Base-by-base conservation (phyloP, 1,140 invertebrate genomes). In the Galleria mellonella region DNA sequence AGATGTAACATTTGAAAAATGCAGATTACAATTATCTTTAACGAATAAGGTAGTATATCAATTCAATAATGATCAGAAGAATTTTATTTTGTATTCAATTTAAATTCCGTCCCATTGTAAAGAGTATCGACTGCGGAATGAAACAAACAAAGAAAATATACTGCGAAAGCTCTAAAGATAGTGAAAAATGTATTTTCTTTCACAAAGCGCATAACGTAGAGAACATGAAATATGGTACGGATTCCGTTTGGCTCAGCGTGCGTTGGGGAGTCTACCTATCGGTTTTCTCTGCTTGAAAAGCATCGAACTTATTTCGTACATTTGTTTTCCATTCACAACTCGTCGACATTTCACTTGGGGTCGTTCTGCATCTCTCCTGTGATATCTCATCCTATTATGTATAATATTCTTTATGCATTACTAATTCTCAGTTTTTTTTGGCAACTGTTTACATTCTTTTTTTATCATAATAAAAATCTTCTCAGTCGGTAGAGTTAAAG, bases 101-200 rank as follows among this genome's bases (percentile, higher is more conserved):
- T 44, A 29, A 41, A 43, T 36, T 44, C 27, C 36, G 11, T 12
- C 17, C 23, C 27, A 32, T 15, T 30, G 43, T 43, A 48, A 45
- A 55, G 45, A 57, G 32, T 55, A 43, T 55, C 33, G 43, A 27
- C 14, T 42, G 47, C 36, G 11, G 43, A 61, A 56, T 50, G 56
- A 62, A 69, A 70, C 62, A 73, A 68, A 72, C 62, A 71, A 68
- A 68, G 60, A 48, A 51, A 72, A 61, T 72, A 70, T 61, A 74
- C 59, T 72, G 51, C 41, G 58, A 69, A 62, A 72, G 55, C 65
- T 67, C 55, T 69, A 73, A 79, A 77, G 73, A 78, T 78, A 74
- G 75, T 78, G 75, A 77, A 78, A 83, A 83, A 81, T 77, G 70
- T 76, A 79, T 83, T 83, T 79, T 78, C 78, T 83, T 78, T 78